Evolutionary conservation across 2,888 invertebrate genomes (phyloP), one percentile per base, ranked within the genome.

Genomic region (Didymodactylos carnosus): DNA sequence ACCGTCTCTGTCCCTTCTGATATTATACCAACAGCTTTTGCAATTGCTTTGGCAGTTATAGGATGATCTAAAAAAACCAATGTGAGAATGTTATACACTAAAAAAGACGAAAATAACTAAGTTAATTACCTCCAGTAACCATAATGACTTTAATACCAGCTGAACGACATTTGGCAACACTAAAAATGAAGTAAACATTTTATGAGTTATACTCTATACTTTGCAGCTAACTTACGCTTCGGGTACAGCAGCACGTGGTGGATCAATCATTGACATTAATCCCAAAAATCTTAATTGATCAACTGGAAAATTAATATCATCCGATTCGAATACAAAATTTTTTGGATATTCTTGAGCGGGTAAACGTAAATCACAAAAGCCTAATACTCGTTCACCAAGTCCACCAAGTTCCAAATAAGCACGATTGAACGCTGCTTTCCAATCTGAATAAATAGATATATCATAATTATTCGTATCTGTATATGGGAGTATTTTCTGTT

Each of bases 221-320:
- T 7, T 23, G n/a, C 25, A 35, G 4, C n/a, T n/a, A 3, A 62
- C 35, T n/a, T 62, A 62, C 62, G 95, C 95, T 83, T 94, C 94
- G n/a, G 94, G 94, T 77, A 95, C 95, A 80, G 94, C 94, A 78
- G 94, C 93, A 79, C 95, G 88, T 25, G 95, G 95, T 73, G 95
- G 95, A 86, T 95, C 95, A 86, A 95, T 94, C 94, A 95, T 94
- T 78, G 94, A 93, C 91, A 95, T 93, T 40, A 95, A 88, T 73
- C 94, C 95, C 73, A 94, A 91, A 84, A 95, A 95, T 78, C 94
- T 88, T 13, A 83, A 80, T 75, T 90, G 80, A 16, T 79, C 90
- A 77, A 90, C 85, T 43, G 91, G 92, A 88, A 94, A 94, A 86
- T 94, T 94, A 71, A 78, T 87, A 49, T 80, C 81, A 41, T 83